These are phyloP conservation scores for Austrolebias charrua DNA, from an alignment of 2,797 vertebrate species.

Conservation along the genomic window DNA sequence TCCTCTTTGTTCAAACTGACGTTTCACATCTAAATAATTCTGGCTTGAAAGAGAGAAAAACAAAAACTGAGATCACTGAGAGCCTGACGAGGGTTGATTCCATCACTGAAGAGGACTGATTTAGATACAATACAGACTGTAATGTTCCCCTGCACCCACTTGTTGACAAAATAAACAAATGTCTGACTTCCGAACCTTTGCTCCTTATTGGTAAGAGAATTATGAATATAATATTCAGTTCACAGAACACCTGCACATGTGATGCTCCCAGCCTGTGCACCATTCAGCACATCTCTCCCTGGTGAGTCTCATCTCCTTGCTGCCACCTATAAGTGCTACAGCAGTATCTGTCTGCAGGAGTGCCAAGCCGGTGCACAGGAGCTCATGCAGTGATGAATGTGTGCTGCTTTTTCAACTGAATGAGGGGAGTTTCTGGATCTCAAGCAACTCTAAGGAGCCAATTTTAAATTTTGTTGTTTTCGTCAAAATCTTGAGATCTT, in stretches of 20 bases:
- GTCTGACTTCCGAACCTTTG: background rate
- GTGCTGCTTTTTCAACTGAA: conserved; percentile 8
- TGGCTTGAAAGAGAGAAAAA: no score
- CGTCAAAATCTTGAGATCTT: background rate
- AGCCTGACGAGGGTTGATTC: no score
- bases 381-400: conserved; percentile 6
- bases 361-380: conserved; percentile 15
- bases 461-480: background rate
- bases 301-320: conserved; percentile 25
- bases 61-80: no score
- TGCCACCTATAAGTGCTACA: conserved; percentile 22
- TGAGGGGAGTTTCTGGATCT: conserved; percentile 18
- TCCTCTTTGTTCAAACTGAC: no score
- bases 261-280: conserved; percentile 12
- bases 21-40: no score
- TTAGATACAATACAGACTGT: background rate
- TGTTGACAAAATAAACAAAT: background rate
- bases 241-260: background rate
- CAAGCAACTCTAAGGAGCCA: background rate
- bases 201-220: background rate
- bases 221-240: conserved; percentile 9
- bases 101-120: background rate
- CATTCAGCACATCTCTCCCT: conserved; percentile 24
- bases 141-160: background rate
- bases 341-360: conserved; percentile 26